Evolutionary conservation across 2,797 vertebrate genomes (phyloP).

Genomic region (Pantherophis alleghaniensis): DNA sequence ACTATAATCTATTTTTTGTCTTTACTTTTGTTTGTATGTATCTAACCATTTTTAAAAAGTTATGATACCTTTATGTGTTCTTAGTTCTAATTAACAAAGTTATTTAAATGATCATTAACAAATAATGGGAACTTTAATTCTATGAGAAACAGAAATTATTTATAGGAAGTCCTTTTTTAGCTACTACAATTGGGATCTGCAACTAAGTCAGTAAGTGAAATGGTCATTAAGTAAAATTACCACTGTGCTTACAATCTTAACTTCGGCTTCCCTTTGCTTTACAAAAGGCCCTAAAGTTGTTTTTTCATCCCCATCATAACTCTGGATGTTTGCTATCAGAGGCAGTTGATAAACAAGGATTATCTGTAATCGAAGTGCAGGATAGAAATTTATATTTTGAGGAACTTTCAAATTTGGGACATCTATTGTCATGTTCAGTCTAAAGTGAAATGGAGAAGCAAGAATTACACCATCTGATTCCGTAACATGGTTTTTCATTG

Average conservation of each 20-base stretch:
- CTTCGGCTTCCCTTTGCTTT: background rate
- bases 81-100: background rate
- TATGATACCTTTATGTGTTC: background rate
- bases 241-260: background rate
- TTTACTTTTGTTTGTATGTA: constrained; percentile 1
- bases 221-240: background rate
- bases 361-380: background rate
- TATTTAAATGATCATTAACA: background rate
- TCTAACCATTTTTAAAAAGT: background rate
- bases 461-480: background rate
- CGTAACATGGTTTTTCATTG: background rate
- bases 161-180: background rate
- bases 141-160: background rate
- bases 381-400: background rate
- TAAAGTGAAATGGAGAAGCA: background rate
- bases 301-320: background rate
- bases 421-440: background rate
- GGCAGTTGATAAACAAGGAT: background rate
- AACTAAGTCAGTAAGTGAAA: background rate
- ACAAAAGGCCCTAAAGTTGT: background rate
- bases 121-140: background rate
- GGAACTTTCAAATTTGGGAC: background rate
- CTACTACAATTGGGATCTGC: background rate
- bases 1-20: background rate
- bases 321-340: background rate